phyloP scores from a whole-genome alignment of 2,888 invertebrate species.

The Chouioia cunea region DNA sequence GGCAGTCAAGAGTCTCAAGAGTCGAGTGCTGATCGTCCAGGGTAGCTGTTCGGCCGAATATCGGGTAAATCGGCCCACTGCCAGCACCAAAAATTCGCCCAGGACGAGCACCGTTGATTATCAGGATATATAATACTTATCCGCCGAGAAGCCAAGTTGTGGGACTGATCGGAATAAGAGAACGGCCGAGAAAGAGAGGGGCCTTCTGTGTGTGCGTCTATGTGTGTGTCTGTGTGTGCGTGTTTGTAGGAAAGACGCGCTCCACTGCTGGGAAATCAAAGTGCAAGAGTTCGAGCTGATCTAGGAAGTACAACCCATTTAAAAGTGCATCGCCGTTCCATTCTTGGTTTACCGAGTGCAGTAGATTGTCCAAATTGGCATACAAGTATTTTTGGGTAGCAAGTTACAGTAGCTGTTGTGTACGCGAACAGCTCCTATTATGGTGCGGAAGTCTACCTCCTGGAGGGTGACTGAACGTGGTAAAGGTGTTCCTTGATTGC shows the following conservation, averaged over 20 bases:
- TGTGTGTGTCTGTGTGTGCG: neutral
- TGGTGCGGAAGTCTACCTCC: neutral
- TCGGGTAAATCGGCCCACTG: too few species aligned
- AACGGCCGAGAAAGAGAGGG: slow-evolving; percentile 4
- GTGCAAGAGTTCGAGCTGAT: slow-evolving; percentile 5
- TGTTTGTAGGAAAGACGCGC: neutral
- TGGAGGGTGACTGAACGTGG: neutral
- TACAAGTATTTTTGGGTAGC: too few species aligned
- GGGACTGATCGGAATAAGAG: neutral
- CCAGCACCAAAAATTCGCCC: too few species aligned
- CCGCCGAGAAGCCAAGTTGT: neutral
- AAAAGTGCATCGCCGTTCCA: too few species aligned
- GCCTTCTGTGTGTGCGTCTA: slow-evolving; percentile 1
- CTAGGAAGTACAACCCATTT: too few species aligned
- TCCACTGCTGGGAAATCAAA: neutral
- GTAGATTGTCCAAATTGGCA: too few species aligned
- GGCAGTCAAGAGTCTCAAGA: neutral
- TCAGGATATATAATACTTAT: neutral
- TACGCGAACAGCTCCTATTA: neutral
- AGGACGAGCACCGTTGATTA: neutral
- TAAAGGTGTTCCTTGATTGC: neutral
- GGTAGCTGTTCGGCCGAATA: too few species aligned
- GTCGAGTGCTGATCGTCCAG: too few species aligned
- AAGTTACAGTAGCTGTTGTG: neutral
- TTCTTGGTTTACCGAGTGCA: too few species aligned